These are phyloP conservation scores for Papilio xuthus DNA, from an alignment of 1,140 invertebrate genomes.

Conservation along the genomic window DNA sequence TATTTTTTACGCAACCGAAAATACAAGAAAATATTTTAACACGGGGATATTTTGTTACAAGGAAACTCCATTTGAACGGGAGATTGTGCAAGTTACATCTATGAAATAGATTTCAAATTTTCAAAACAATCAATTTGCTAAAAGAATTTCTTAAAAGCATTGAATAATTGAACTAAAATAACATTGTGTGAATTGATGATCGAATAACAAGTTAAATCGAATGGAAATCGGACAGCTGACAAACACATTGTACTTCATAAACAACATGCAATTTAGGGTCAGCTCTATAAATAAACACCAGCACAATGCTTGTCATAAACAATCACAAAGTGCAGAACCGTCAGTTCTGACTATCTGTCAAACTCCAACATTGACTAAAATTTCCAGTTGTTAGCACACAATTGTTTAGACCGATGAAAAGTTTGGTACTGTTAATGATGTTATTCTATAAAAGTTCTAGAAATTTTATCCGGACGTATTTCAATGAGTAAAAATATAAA, in stretches of 20 bases:
- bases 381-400: not conserved
- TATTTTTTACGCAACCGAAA: not conserved
- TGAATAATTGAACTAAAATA: not conserved
- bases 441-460: not conserved
- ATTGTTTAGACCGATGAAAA: not conserved
- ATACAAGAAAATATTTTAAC: not conserved
- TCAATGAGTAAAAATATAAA: not conserved
- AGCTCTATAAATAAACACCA: constrained; percentile 3
- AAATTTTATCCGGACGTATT: not conserved
- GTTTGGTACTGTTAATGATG: no score
- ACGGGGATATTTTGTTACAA: no score
- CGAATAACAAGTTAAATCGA: not conserved
- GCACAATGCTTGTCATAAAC: not conserved
- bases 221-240: constrained; percentile 4
- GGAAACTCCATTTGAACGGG: no score
- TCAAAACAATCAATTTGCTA: not conserved
- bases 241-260: not conserved
- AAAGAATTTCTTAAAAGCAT: not conserved
- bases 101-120: no score
- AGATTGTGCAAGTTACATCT: no score
- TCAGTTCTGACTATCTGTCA: not conserved
- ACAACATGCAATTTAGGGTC: constrained; percentile 6
- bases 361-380: not conserved
- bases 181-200: not conserved
- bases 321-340: not conserved